These are phyloP conservation scores for Coleophora deauratella DNA, from an alignment of 2,888 invertebrate species.

Conservation along the genomic window DNA sequence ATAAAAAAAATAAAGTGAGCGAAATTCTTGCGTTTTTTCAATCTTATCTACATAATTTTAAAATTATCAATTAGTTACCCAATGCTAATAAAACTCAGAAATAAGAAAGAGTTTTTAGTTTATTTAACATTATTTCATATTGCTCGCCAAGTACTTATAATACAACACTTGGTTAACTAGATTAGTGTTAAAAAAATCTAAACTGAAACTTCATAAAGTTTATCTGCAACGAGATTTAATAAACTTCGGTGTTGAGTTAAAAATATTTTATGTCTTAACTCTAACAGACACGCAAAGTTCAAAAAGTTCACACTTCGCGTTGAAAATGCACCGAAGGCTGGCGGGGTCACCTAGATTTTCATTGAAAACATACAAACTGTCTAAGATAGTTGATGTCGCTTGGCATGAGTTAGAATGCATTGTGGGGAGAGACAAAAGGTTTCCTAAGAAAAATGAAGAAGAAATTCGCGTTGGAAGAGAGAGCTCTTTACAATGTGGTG, in stretches of 20 bases:
- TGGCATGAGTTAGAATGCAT: slow-evolving; percentile 3
- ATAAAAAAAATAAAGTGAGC: too few relatives aligned
- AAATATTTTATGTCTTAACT: slow-evolving; percentile 8
- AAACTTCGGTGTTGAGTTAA: slow-evolving; percentile 4
- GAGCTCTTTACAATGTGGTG: slow-evolving; percentile 53
- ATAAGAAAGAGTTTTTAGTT: too few relatives aligned
- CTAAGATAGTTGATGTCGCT: too few relatives aligned
- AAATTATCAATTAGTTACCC: too few relatives aligned
- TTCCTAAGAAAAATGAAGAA: slow-evolving; percentile 25
- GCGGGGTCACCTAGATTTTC: slow-evolving; percentile 36
- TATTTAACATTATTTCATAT: too few relatives aligned
- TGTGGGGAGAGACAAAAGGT: slow-evolving; percentile 18
- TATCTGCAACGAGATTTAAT: slow-evolving; percentile 5
- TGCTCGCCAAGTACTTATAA: too few relatives aligned
- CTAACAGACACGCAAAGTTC: slow-evolving; percentile 18
- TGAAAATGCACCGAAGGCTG: slow-evolving; percentile 20
- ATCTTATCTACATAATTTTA: too few relatives aligned
- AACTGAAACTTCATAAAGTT: slow-evolving; percentile 1
- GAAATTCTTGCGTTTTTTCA: too few relatives aligned
- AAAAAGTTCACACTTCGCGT: slow-evolving; percentile 16
- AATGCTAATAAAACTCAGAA: too few relatives aligned
- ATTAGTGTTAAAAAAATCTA: too few relatives aligned
- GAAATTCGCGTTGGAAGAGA: slow-evolving; percentile 36
- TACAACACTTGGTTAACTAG: too few relatives aligned
- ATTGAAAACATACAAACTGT: slow-evolving; percentile 1